Evolutionary conservation across 2,113 vertebrate species (phyloP), one percentile per base, ranked within the genome.

Genomic region (Macquaria australasica): DNA sequence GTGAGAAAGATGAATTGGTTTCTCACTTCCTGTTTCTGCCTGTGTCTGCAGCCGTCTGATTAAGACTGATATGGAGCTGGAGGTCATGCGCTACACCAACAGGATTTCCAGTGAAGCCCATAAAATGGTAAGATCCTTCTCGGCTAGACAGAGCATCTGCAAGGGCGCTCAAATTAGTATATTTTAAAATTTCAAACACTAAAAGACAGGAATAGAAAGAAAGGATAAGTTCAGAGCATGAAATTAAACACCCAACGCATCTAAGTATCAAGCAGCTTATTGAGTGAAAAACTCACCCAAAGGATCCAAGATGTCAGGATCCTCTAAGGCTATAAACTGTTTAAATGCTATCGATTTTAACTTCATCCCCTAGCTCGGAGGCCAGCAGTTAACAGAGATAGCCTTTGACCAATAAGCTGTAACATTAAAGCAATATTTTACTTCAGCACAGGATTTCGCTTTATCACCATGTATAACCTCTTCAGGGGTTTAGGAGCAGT

Each of bases 21-120:
- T 48, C 45, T 74, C 43, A 28, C 14, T 69, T 53, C 53, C 53
- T 55, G 3, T 73, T 73, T 73, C 86, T 77, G 69, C 83, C 67
- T 83, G 12, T 77, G 69, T 84, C 67, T 83, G 12, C 87, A 99
- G 98, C 91, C 98, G 98, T 50, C 96, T 99, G 73, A 88, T 95
- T 83, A 99, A 99, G 94, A 99, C 97, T 0, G 97, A 99, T 91
- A 98, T 99, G 98, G 98, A 99, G 93, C 92, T 99, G 93, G 98
- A 99, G 94, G 97, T 99, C 73, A 89, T 99, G 84, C 97, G 98
- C 68, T 99, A 99, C 92, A 98, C 98, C 85, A 99, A 99, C 93
- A 96, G 95, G 88, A 94, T 99, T 91, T 99, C 98, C 95, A 99
- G 98, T 6, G 97, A 99, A 88, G 98, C 98, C 82, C 98, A 99